Evolutionary conservation across 2,797 vertebrate species (phyloP).

Genomic region (Bryconaethiops microstoma): DNA sequence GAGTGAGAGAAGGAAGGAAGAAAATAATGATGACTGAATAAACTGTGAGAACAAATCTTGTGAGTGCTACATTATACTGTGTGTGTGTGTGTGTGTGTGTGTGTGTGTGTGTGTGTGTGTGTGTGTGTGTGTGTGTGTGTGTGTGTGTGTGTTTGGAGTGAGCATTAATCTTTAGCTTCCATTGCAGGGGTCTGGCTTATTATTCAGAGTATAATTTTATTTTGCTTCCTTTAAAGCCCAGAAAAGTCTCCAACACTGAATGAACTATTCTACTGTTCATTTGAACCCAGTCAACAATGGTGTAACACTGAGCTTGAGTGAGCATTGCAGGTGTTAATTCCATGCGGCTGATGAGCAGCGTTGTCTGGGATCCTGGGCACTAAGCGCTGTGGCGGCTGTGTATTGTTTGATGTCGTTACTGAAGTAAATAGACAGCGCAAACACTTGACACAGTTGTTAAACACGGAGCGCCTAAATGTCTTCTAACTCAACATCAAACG

Average conservation of each 20-base stretch:
- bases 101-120: not conserved
- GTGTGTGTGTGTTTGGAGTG: conserved; percentile 19
- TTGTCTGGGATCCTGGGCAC: conserved; percentile 13
- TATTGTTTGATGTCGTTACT: conserved; percentile 79
- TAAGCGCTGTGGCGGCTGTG: conserved; percentile 55
- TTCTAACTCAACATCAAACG: conserved; percentile 81
- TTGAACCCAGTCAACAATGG: not conserved
- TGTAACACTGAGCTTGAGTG: conserved; percentile 2
- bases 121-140: conserved; percentile 27
- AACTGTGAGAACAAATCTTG: conserved; percentile 45
- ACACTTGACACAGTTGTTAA: conserved; percentile 82
- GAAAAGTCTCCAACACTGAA: not conserved
- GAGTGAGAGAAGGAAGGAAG: conserved; percentile 10
- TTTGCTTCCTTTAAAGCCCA: not conserved
- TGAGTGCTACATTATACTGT: conserved; percentile 21
- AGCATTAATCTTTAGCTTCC: conserved; percentile 10
- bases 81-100: conserved; percentile 16
- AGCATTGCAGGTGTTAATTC: not conserved
- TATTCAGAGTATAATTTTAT: conserved; percentile 16
- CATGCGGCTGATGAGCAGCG: conserved; percentile 1
- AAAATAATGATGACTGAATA: conserved; percentile 51
- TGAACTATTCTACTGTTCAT: not conserved
- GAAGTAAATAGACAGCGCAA: conserved; percentile 77
- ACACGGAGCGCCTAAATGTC: conserved; percentile 77
- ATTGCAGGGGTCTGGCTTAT: conserved; percentile 48